phyloP scores from a whole-genome alignment of 2,888 invertebrate species.

The Hecatera dysodea region DNA sequence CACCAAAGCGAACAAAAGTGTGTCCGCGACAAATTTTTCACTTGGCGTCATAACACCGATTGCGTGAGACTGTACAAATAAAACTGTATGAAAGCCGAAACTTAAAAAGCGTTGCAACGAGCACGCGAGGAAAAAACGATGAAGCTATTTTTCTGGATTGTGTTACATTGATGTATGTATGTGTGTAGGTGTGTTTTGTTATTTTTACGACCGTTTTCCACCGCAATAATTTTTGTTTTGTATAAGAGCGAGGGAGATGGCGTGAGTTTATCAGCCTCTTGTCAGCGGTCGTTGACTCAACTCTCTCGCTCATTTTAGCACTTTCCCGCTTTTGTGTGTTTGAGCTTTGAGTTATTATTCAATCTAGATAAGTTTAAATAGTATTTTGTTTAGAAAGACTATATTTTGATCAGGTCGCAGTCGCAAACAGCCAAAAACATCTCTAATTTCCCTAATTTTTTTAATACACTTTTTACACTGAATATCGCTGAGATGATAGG shows the following conservation, averaged over 20 bases:
- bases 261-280: conserved; percentile 37
- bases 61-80: conserved; percentile 72
- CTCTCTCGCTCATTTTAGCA: conserved; percentile 46
- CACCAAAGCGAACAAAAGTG: conserved; percentile 68
- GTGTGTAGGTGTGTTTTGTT: conserved; percentile 50
- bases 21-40: conserved; percentile 79
- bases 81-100: conserved; percentile 61
- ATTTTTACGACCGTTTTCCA: conserved; percentile 51
- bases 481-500: too few relatives aligned
- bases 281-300: conserved; percentile 30
- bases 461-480: too few relatives aligned
- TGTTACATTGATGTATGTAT: conserved; percentile 60
- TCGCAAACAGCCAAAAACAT: too few relatives aligned
- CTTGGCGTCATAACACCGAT: conserved; percentile 76
- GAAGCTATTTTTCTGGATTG: conserved; percentile 62
- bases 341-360: conserved; percentile 17
- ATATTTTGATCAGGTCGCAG: background rate
- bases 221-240: conserved; percentile 41
- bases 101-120: conserved; percentile 67
- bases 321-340: conserved; percentile 20
- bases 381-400: background rate
- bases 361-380: conserved; percentile 3
- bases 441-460: too few relatives aligned
- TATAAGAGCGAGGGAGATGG: conserved; percentile 30
- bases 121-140: conserved; percentile 63